Percentiles rank a stretch among this genome's conserved stretches.
Conservation (phyloP, 2,888 invertebrate species). For the Leptinotarsa rubiginosa region DNA sequence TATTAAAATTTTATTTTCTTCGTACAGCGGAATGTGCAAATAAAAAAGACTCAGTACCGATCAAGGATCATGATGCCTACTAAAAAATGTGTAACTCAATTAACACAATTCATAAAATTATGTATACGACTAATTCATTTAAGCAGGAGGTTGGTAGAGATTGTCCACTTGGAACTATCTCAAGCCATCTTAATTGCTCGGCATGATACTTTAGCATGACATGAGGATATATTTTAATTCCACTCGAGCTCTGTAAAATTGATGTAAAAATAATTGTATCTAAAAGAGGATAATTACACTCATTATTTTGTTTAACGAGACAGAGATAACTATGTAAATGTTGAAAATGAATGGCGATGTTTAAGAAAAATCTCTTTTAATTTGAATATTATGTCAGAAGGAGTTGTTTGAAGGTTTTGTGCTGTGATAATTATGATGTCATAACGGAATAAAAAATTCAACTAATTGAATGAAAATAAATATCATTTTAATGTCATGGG, state of each 20-base stretch:
- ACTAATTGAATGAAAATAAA: background rate
- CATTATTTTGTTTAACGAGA: slow-evolving; percentile 63
- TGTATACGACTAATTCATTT: slow-evolving; percentile 51
- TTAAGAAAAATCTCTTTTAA: slow-evolving; percentile 36
- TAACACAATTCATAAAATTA: slow-evolving; percentile 53
- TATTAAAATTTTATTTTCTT: background rate
- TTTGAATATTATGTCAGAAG: slow-evolving; percentile 37
- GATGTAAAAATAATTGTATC: slow-evolving; percentile 65
- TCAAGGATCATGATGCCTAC: background rate
- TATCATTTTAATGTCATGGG: no score
- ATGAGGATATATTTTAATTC: slow-evolving; percentile 60
- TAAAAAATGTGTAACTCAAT: slow-evolving; percentile 50
- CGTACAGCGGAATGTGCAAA: background rate
- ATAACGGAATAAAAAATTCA: background rate
- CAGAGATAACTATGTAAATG: slow-evolving; percentile 54
- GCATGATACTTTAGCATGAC: slow-evolving; percentile 60
- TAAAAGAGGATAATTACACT: slow-evolving; percentile 63
- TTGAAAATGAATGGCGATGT: slow-evolving; percentile 35
- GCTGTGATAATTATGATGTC: slow-evolving; percentile 6
- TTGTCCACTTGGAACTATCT: slow-evolving; percentile 65
- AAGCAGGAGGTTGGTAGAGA: slow-evolving; percentile 55
- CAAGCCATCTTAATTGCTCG: slow-evolving; percentile 63
- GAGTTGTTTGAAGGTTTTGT: slow-evolving; percentile 19
- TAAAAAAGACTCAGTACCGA: background rate
- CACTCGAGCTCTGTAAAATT: slow-evolving; percentile 58